Conservation (phyloP, 2,888 invertebrate genomes). For the Chloroclystis v-ata region DNA sequence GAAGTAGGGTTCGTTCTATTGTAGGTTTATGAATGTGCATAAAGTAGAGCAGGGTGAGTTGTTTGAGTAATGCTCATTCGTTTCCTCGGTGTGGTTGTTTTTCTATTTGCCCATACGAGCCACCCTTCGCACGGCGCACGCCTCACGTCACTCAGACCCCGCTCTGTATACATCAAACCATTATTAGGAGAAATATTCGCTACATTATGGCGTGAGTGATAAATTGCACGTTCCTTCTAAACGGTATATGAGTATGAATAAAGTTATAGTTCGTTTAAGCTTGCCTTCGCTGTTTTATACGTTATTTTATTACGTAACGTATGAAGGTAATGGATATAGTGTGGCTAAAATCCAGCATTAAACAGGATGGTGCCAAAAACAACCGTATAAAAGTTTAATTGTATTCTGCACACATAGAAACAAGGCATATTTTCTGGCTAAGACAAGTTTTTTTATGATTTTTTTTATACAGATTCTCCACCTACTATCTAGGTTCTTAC, state of each 20-base stretch:
- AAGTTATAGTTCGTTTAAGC: constrained; percentile 18
- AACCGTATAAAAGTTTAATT: no score
- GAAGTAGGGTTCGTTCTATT: constrained; percentile 11
- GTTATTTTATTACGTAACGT: no score
- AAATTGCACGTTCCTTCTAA: constrained; percentile 26
- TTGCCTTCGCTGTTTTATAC: neutral
- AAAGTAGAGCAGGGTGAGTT: constrained; percentile 17
- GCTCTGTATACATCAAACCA: constrained; percentile 21
- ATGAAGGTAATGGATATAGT: no score
- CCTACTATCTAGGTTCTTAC: no score
- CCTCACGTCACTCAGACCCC: constrained; percentile 20
- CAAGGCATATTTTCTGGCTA: no score
- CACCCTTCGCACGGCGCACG: constrained; percentile 9
- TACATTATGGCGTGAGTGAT: constrained; percentile 31
- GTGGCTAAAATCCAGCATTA: no score
- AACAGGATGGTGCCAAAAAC: no score
- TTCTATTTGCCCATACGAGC: constrained; percentile 20
- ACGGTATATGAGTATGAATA: constrained; percentile 12
- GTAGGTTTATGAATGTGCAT: constrained; percentile 16
- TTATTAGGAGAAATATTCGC: constrained; percentile 30
- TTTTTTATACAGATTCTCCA: no score
- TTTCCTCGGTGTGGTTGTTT: constrained; percentile 21
- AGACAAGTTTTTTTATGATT: no score
- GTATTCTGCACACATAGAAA: no score
- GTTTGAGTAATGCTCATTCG: constrained; percentile 21